phyloP scores from a whole-genome alignment of 2,797 vertebrate genomes.

The Nyctibius grandis region DNA sequence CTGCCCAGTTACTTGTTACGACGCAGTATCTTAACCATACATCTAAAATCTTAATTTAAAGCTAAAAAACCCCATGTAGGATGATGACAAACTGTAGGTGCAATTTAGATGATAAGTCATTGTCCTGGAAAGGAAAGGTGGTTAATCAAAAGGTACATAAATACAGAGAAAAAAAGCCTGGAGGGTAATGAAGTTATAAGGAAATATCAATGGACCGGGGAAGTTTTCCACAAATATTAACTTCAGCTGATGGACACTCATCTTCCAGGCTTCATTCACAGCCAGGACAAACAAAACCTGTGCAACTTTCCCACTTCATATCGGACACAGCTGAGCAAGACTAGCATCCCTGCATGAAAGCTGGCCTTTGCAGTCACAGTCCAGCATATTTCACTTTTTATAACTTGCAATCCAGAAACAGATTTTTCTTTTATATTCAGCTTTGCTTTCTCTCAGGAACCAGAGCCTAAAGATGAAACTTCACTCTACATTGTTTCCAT shows the following conservation, averaged over 20 bases:
- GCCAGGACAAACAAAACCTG: not conserved
- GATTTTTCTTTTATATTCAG: not conserved
- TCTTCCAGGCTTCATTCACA: not conserved
- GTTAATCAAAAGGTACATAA: not conserved
- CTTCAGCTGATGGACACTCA: not conserved
- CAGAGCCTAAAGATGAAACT: not conserved
- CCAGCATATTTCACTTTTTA: not conserved
- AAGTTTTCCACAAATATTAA: not conserved
- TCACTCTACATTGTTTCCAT: not conserved
- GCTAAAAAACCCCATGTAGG: not conserved
- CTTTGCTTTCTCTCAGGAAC: not conserved
- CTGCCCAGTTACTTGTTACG: not conserved
- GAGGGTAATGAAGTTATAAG: not conserved
- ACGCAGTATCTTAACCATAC: not conserved
- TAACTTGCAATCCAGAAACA: not conserved
- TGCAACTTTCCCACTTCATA: not conserved
- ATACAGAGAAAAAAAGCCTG: not conserved
- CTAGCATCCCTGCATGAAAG: not conserved
- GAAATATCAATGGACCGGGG: not conserved
- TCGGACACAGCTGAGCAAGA: accelerated
- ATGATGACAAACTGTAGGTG: not conserved
- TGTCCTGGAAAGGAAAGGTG: not conserved
- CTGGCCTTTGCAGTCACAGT: not conserved
- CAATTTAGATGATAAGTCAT: not conserved
- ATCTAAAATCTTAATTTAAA: not conserved